phyloP scores from a whole-genome alignment of 1,140 invertebrate species.

The Ptiloglossa arizonensis region DNA sequence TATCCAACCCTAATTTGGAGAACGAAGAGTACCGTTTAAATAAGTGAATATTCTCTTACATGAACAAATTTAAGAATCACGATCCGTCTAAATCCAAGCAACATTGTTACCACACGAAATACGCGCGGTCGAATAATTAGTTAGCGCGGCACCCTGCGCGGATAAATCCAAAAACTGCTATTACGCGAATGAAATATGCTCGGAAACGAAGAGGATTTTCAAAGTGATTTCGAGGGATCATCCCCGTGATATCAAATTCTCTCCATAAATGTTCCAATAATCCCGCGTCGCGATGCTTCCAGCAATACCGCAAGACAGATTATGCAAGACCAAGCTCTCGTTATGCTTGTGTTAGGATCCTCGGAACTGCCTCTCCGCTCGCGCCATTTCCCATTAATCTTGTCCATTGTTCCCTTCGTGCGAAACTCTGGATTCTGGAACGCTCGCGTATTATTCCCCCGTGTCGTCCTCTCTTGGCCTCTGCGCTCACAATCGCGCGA shows the following conservation, averaged over 20 bases:
- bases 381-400: conserved; percentile 70
- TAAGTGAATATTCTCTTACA: no score
- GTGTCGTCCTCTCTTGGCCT: conserved; percentile 39
- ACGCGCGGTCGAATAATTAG: background rate
- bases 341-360: conserved; percentile 53
- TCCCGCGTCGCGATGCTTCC: conserved; percentile 42
- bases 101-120: background rate
- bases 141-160: no score
- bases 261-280: conserved; percentile 48
- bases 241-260: conserved; percentile 28
- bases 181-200: background rate
- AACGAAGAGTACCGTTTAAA: no score
- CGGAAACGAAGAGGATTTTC: background rate
- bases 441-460: conserved; percentile 64
- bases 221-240: conserved; percentile 13
- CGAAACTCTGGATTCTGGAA: conserved; percentile 69
- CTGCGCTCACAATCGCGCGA: conserved; percentile 35
- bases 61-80: no score
- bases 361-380: conserved; percentile 44
- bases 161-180: conserved; percentile 14
- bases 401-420: conserved; percentile 68
- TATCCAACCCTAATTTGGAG: no score
- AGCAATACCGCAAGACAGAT: conserved; percentile 66
- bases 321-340: conserved; percentile 64
- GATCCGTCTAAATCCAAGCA: no score